A percentile compares a stretch with the other conserved stretches of the same genome.
phyloP scores from a whole-genome alignment of 2,113 vertebrate genomes.

The Jacana jacana region DNA sequence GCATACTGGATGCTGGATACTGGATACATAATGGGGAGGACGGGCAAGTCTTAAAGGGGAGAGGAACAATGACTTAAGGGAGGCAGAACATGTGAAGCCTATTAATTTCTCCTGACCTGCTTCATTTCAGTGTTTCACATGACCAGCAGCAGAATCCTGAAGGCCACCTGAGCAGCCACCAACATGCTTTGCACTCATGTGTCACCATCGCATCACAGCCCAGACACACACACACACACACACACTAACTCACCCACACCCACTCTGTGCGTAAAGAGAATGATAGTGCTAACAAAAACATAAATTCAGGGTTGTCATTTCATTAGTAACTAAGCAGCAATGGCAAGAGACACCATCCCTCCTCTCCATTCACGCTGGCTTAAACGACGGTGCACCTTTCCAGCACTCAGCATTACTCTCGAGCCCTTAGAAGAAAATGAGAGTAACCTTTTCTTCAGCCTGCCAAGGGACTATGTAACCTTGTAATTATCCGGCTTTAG shows the following conservation, averaged over 20 bases:
- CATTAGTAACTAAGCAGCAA: neutral
- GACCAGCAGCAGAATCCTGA: neutral
- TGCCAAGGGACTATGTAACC: constrained; percentile 70
- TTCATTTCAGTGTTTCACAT: neutral
- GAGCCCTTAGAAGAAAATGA: constrained; percentile 64
- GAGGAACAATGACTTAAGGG: neutral
- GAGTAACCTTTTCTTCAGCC: constrained; percentile 72
- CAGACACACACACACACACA: too few species aligned
- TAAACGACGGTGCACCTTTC: constrained; percentile 45
- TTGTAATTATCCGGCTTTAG: constrained; percentile 77
- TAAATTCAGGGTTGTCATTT: neutral
- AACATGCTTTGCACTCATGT: fast-evolving
- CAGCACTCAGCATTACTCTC: constrained; percentile 28
- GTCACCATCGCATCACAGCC: fast-evolving
- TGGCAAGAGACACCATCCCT: neutral
- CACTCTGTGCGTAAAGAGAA: neutral
- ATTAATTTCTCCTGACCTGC: neutral
- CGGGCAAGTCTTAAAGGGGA: neutral
- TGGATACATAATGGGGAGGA: neutral
- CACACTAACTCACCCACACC: too few species aligned
- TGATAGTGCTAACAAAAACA: neutral
- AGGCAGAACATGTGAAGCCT: neutral
- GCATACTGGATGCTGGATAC: neutral
- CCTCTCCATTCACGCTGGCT: neutral
- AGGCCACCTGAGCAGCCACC: neutral